phyloP scores from a whole-genome alignment of 1,140 invertebrate genomes.

The Brachystomella parvula region DNA sequence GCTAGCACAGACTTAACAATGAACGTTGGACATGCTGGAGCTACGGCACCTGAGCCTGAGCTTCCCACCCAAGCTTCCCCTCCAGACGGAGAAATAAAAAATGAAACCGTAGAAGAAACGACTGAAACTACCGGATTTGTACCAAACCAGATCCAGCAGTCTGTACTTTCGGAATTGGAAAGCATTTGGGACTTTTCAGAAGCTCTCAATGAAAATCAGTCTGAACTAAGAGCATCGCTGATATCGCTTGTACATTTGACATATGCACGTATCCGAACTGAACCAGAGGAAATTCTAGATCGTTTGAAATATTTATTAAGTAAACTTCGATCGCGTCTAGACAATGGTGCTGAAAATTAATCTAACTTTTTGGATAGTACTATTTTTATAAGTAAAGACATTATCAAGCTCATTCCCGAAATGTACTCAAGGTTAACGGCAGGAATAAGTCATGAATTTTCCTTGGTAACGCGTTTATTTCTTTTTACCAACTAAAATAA shows the following conservation, averaged over 20 bases:
- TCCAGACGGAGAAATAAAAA: not conserved
- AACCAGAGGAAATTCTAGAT: conserved; percentile 29
- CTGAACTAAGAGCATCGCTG: conserved; percentile 28
- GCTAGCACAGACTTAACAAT: not conserved
- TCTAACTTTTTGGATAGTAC: no score
- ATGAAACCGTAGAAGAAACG: not conserved
- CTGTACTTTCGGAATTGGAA: conserved; percentile 27
- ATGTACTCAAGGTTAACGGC: no score
- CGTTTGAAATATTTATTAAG: conserved; percentile 30
- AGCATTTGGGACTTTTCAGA: conserved; percentile 30
- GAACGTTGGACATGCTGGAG: not conserved
- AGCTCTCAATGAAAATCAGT: conserved; percentile 21
- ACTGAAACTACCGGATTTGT: not conserved
- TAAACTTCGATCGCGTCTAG: conserved; percentile 19
- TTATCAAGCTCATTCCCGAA: no score
- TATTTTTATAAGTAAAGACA: no score
- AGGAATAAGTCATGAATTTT: no score
- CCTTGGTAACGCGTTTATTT: no score
- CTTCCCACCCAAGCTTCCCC: not conserved
- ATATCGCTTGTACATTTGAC: conserved; percentile 33
- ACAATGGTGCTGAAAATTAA: not conserved
- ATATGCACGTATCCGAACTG: conserved; percentile 27
- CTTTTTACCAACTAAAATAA: no score
- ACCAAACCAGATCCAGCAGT: conserved; percentile 18
- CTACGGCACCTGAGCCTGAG: not conserved